Evolutionary conservation across 2,888 invertebrate species (phyloP).

Genomic region (Vanessa cardui): DNA sequence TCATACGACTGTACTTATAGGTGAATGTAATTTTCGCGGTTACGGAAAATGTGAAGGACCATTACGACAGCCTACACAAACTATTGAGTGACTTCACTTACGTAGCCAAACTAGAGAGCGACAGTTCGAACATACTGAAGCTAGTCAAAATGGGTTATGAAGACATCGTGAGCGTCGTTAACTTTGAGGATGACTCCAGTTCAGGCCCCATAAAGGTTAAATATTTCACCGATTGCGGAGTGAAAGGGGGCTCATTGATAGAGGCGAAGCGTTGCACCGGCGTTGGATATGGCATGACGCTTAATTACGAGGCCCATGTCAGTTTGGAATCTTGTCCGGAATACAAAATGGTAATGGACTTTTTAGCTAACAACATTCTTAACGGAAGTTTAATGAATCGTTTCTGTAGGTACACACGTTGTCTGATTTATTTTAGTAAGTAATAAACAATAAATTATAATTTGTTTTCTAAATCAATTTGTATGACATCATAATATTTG

Average conservation of each 20-base stretch:
- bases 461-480: too few relatives aligned
- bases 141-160: constrained; percentile 91
- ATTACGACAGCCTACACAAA: constrained; percentile 87
- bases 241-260: constrained; percentile 67
- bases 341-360: constrained; percentile 64
- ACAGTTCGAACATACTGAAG: constrained; percentile 93
- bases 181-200: constrained; percentile 83
- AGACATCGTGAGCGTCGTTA: constrained; percentile 86
- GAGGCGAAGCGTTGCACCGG: constrained; percentile 83
- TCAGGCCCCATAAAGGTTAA: constrained; percentile 84
- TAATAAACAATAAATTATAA: too few relatives aligned
- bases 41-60: constrained; percentile 85
- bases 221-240: constrained; percentile 88
- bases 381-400: background rate
- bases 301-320: constrained; percentile 85
- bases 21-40: constrained; percentile 95
- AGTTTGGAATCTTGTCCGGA: constrained; percentile 82
- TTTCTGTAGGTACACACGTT: background rate
- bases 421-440: background rate
- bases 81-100: constrained; percentile 88
- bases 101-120: constrained; percentile 89
- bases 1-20: constrained; percentile 54
- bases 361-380: constrained; percentile 14
- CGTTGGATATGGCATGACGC: constrained; percentile 83
- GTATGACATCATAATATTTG: too few relatives aligned